These are phyloP conservation scores for Cotesia chilonis DNA, from an alignment of 1,140 invertebrate species.

Conservation along the genomic window DNA sequence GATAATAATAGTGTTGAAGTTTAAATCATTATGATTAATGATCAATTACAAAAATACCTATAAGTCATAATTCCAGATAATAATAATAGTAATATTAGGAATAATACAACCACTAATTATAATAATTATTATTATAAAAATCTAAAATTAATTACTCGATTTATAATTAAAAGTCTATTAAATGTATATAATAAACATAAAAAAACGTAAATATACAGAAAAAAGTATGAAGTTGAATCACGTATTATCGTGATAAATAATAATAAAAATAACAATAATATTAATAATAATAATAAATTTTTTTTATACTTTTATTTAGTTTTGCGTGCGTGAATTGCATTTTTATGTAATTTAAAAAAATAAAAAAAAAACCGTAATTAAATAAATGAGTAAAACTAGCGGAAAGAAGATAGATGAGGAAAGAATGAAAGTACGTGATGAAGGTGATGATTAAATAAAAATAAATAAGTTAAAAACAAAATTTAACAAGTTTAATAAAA, in stretches of 20 bases:
- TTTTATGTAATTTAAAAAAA: neutral
- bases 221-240: constrained; percentile 24
- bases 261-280: too few species aligned
- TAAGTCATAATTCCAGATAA: neutral
- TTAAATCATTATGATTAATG: neutral
- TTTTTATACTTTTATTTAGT: too few species aligned
- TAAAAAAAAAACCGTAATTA: neutral
- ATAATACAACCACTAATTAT: constrained; percentile 1
- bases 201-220: neutral
- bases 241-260: neutral
- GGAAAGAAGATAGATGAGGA: constrained; percentile 1
- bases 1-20: too few species aligned
- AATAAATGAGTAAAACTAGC: constrained; percentile 2
- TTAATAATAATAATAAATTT: too few species aligned
- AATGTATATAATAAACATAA: constrained; percentile 23
- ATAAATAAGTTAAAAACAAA: constrained; percentile 40
- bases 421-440: neutral
- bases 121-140: neutral
- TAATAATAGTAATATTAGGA: constrained; percentile 7
- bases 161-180: constrained; percentile 26
- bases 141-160: constrained; percentile 19
- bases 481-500: constrained; percentile 20
- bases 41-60: constrained; percentile 8
- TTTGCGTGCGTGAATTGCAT: constrained; percentile 1
- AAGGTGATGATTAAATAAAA: constrained; percentile 33